phyloP scores from a whole-genome alignment of 2,797 vertebrate genomes.

The Sebastes kiyomatsui region DNA sequence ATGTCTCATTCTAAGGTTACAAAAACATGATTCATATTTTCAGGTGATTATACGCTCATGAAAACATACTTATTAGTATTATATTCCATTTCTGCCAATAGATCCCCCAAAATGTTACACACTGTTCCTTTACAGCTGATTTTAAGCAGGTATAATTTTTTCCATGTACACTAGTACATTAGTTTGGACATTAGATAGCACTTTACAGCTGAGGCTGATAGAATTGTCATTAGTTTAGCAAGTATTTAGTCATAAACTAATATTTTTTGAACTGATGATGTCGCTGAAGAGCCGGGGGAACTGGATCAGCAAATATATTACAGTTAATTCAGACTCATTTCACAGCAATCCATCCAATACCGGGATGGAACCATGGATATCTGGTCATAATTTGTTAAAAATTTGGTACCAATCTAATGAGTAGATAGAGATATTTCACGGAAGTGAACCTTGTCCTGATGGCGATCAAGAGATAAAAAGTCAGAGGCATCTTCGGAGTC shows the following conservation, averaged over 20 bases:
- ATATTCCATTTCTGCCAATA: too few species aligned
- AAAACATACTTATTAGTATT: too few species aligned
- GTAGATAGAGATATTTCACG: background rate
- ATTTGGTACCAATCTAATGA: background rate
- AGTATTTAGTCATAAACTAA: background rate
- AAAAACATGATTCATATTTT: too few species aligned
- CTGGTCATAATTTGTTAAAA: background rate
- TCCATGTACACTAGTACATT: too few species aligned
- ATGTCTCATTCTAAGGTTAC: too few species aligned
- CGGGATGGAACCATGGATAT: background rate
- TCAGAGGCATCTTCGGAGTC: background rate
- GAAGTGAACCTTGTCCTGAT: background rate
- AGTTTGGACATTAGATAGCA: background rate
- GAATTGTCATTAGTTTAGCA: background rate
- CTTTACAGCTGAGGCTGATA: background rate
- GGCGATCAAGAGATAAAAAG: background rate
- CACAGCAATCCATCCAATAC: background rate
- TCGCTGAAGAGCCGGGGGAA: background rate
- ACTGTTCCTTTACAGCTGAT: too few species aligned
- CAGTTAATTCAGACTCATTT: background rate
- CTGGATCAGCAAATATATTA: background rate
- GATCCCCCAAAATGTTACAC: too few species aligned
- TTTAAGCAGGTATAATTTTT: too few species aligned
- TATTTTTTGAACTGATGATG: background rate
- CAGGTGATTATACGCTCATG: too few species aligned